Base-by-base conservation (phyloP, 2,888 invertebrate species). In the Matsumyia berberina region DNA sequence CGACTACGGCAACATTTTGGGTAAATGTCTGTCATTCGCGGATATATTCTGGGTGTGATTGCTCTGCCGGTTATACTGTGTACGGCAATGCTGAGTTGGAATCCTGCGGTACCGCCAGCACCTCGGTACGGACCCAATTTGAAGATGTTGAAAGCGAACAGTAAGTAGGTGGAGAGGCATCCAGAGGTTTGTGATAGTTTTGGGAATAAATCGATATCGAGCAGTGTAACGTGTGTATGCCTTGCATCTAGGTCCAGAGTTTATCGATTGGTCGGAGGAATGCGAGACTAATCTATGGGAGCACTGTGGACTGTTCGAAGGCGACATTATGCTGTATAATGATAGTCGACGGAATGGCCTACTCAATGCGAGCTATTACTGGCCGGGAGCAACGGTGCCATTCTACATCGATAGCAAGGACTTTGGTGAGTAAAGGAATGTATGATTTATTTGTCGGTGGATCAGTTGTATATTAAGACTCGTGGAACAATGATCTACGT, bases 311-410 rank as follows among this genome's bases (percentile, higher is more conserved):
- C 90, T 93, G 39, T 93, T 93, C 87, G 94, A 94, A 89, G 94
- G 94, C 53, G 94, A 94, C 88, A 94, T 94, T 64, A 93, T 94
- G 93, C 86, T 92, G 17, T 89, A 92, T 86, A 90, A 91, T 1
- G 89, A 90, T 53, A 86, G 89, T 15, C 15, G 89, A 24, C 89
- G 91, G 73, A 93, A 93, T 86, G 93, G 93, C 2, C 87, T 93
- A 53, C 87, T 92, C 12, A 92, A 92, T 74, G 91, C 91, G 31
- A 90, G 90, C 2, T 89, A 90, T 37, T 92, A 93, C 86, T 94
- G 94, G 94, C 91, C 92, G 0, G 91, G 92, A 57, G 93, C 93
- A n/a, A 90, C 92, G 0, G 92, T 94, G 7, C 93, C 93, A 0
- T 93, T 93, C 87, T 92, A 92, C 76, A 93, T 94, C 33, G 91